Evolutionary conservation across 2,113 vertebrate species (phyloP).

Genomic region (Hydropotes inermis): DNA sequence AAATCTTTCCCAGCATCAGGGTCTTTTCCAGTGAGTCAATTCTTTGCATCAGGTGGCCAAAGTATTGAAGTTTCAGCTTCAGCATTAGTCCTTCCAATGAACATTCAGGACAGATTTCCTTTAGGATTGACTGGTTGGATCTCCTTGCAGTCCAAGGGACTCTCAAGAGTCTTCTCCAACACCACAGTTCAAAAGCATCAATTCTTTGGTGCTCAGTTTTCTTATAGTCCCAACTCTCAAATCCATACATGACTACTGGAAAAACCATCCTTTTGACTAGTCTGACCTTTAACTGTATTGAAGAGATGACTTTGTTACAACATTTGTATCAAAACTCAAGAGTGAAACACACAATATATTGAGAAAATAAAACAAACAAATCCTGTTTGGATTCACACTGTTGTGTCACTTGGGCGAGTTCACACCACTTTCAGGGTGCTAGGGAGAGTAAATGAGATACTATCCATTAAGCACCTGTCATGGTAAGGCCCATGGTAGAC

Average conservation of each 20-base stretch:
- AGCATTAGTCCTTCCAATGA: neutral
- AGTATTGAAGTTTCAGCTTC: neutral
- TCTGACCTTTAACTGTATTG: neutral
- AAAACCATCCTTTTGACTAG: neutral
- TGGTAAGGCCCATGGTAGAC: neutral
- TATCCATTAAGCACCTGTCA: neutral
- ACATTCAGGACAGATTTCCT: neutral
- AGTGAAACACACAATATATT: neutral
- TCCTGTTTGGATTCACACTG: neutral
- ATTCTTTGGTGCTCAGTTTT: neutral
- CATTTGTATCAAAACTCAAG: neutral
- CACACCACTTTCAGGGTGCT: neutral
- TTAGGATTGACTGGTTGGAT: neutral
- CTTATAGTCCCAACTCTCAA: neutral
- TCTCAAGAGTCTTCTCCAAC: neutral
- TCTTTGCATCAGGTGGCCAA: neutral
- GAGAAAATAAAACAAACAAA: neutral
- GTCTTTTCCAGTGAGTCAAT: neutral
- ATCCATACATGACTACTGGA: neutral
- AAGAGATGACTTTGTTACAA: neutral
- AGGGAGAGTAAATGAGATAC: neutral
- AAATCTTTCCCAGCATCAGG: neutral
- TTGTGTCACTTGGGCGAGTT: neutral
- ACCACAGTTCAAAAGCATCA: neutral
- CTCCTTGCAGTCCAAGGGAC: neutral